These are phyloP conservation scores for Acleris literana DNA, from an alignment of 2,888 invertebrate species.

Conservation along the genomic window DNA sequence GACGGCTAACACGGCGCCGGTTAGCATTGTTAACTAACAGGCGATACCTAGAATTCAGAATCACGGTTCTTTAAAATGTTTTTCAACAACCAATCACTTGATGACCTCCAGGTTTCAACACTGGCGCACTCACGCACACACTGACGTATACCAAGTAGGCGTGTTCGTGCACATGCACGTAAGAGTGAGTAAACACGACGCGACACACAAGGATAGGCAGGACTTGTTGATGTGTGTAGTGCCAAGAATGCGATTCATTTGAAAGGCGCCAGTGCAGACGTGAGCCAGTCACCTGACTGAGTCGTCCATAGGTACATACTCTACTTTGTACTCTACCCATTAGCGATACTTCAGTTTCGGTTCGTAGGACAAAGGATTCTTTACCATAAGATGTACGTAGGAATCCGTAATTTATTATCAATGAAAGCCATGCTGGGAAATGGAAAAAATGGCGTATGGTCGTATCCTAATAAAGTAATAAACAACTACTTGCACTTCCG, in stretches of 20 bases:
- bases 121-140: slow-evolving; percentile 54
- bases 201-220: slow-evolving; percentile 52
- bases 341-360: slow-evolving; percentile 40
- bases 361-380: neutral
- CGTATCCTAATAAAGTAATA: slow-evolving; percentile 21
- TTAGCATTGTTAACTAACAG: slow-evolving; percentile 19
- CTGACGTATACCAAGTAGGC: slow-evolving; percentile 60
- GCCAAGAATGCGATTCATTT: slow-evolving; percentile 71
- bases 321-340: slow-evolving; percentile 35
- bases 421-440: slow-evolving; percentile 33
- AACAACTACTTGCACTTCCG: neutral
- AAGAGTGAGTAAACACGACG: slow-evolving; percentile 55
- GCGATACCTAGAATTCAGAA: slow-evolving; percentile 42
- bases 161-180: slow-evolving; percentile 67
- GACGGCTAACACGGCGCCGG: neutral
- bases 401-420: neutral
- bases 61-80: slow-evolving; percentile 48
- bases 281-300: slow-evolving; percentile 73
- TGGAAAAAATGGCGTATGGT: slow-evolving; percentile 47
- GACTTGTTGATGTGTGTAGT: slow-evolving; percentile 45
- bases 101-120: slow-evolving; percentile 69
- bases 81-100: slow-evolving; percentile 62
- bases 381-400: neutral
- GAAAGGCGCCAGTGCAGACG: slow-evolving; percentile 63
- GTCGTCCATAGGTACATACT: slow-evolving; percentile 41